Evolutionary conservation across 2,113 vertebrate genomes (phyloP).

Genomic region (Monarcha castaneiventris): DNA sequence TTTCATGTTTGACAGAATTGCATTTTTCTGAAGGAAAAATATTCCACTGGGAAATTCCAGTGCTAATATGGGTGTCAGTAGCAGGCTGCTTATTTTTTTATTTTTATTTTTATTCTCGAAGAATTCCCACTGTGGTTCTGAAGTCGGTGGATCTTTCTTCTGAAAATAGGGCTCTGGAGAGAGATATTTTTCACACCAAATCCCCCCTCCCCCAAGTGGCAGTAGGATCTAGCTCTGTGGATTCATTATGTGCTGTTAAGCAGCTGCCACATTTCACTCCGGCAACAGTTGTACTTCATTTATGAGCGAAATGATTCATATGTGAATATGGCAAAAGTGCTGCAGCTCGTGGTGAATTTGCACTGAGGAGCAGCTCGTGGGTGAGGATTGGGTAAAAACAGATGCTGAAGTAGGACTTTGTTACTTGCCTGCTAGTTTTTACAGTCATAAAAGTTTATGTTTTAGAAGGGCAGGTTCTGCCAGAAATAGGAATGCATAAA

Average conservation of each 20-base stretch:
- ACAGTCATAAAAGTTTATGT: neutral
- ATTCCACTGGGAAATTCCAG: neutral
- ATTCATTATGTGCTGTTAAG: slow-evolving; percentile 26
- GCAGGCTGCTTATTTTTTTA: neutral
- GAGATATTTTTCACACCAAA: slow-evolving; percentile 19
- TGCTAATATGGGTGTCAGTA: neutral
- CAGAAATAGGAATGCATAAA: neutral
- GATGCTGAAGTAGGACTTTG: neutral
- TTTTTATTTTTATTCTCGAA: slow-evolving; percentile 6
- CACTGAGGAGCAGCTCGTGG: neutral
- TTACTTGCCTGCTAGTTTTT: neutral
- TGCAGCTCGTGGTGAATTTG: neutral
- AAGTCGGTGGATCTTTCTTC: neutral
- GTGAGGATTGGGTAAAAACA: neutral
- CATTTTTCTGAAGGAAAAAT: slow-evolving; percentile 29
- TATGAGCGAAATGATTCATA: slow-evolving; percentile 27
- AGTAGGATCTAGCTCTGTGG: neutral
- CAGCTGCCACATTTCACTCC: slow-evolving; percentile 27
- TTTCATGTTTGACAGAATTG: slow-evolving; percentile 27
- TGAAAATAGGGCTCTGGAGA: slow-evolving; percentile 21
- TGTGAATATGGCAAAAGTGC: neutral
- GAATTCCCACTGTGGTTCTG: neutral
- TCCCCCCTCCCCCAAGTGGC: neutral
- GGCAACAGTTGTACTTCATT: slow-evolving; percentile 33
- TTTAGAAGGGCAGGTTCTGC: neutral